Conservation (phyloP, 2,797 vertebrate species). For the Centropyge bicolor region DNA sequence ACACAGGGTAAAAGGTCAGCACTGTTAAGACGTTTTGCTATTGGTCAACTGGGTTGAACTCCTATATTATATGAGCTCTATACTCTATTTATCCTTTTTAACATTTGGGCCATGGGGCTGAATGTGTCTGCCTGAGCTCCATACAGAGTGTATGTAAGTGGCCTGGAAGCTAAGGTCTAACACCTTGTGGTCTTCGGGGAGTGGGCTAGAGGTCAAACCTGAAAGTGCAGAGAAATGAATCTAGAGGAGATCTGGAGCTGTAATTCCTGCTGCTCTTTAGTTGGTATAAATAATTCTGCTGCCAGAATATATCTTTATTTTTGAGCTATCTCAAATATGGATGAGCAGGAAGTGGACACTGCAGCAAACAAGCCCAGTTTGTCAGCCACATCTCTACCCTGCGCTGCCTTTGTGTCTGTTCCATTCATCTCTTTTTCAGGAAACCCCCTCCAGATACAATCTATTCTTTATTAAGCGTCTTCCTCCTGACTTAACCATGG, state of each 20-base stretch:
- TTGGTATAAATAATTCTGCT: background rate
- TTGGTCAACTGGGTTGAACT: no score
- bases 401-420: background rate
- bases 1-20: no score
- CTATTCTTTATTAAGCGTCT: constrained; percentile 39
- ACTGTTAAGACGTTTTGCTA: no score
- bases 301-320: background rate
- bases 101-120: background rate
- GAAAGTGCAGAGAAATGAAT: background rate
- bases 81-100: background rate
- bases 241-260: background rate
- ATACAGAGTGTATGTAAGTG: no score
- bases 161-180: background rate
- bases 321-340: background rate
- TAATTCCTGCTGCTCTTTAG: background rate
- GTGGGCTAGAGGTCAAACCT: background rate
- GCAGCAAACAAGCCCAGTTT: no score
- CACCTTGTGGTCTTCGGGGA: background rate
- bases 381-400: background rate
- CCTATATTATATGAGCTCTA: no score
- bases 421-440: background rate
- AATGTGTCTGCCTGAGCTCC: background rate
- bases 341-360: background rate
- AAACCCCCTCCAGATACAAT: constrained; percentile 24
- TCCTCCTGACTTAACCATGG: constrained; percentile 17